Evolutionary conservation across 1,140 invertebrate genomes (phyloP).

Genomic region (Lethocerus indicus): DNA sequence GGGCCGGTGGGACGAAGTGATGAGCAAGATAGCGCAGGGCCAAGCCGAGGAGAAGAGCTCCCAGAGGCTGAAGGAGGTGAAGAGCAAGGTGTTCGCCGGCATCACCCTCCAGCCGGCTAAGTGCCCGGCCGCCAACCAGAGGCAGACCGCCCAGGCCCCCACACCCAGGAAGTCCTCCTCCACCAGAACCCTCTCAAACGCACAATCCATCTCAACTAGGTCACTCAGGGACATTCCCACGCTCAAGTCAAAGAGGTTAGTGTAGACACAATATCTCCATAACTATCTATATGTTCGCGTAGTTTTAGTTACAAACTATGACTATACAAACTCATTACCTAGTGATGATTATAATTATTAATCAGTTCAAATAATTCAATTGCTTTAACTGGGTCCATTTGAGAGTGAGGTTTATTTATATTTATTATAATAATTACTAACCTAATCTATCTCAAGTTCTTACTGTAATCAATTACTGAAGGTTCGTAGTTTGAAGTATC

Average conservation of each 20-base stretch:
- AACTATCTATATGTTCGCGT: too few species aligned
- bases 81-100: slow-evolving; percentile 44
- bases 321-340: too few species aligned
- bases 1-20: slow-evolving; percentile 55
- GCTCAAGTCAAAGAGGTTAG: slow-evolving; percentile 17
- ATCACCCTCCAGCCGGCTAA: slow-evolving; percentile 1
- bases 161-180: slow-evolving; percentile 8
- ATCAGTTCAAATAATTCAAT: too few species aligned
- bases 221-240: slow-evolving; percentile 17
- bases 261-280: too few species aligned
- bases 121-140: not conserved
- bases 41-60: slow-evolving; percentile 45
- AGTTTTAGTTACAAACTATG: too few species aligned
- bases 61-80: slow-evolving; percentile 52
- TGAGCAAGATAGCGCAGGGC: slow-evolving; percentile 60
- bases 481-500: too few species aligned
- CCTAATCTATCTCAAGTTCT: too few species aligned
- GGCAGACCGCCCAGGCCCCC: not conserved
- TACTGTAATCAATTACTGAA: too few species aligned
- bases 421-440: too few species aligned
- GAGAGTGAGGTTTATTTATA: too few species aligned
- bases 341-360: too few species aligned
- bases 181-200: slow-evolving; percentile 11
- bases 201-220: slow-evolving; percentile 16
- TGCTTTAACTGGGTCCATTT: too few species aligned